A percentile compares a stretch with the other conserved stretches of the same genome.
Evolutionary conservation across 2,888 invertebrate genomes (phyloP).

Genomic region (Eupithecia insigniata): DNA sequence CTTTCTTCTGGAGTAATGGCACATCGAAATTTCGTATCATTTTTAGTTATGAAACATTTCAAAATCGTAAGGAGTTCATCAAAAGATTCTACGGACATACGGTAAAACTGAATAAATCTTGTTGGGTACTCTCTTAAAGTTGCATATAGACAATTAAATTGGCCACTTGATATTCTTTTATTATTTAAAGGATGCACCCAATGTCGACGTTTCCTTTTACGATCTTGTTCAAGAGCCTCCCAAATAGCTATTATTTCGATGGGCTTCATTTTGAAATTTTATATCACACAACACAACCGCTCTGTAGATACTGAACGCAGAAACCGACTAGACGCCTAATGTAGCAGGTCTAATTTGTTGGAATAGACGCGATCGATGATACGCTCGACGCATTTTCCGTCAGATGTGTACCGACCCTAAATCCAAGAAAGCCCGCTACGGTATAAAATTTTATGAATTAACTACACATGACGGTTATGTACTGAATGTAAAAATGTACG

Average conservation of each 20-base stretch:
- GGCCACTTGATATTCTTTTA: conserved; percentile 39
- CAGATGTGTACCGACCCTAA: conserved; percentile 1
- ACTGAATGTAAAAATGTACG: too few species aligned
- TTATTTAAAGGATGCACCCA: conserved; percentile 37
- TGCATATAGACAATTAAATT: conserved; percentile 37
- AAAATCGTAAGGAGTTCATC: conserved; percentile 25
- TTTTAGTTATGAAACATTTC: conserved; percentile 31
- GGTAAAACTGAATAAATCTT: conserved; percentile 25
- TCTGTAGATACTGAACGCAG: conserved; percentile 3
- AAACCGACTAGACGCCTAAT: conserved; percentile 5
- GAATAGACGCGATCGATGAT: neutral
- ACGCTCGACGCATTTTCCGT: neutral
- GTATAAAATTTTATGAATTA: too few species aligned
- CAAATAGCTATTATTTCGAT: neutral
- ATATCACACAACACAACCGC: conserved; percentile 2
- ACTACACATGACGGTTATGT: too few species aligned
- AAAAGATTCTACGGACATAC: conserved; percentile 30
- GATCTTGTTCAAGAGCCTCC: conserved; percentile 7
- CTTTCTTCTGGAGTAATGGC: conserved; percentile 29
- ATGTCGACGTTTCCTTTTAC: conserved; percentile 9
- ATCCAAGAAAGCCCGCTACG: too few species aligned
- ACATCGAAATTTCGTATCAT: conserved; percentile 37
- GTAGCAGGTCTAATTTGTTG: conserved; percentile 1
- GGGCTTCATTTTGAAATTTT: too few species aligned
- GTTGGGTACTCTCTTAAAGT: conserved; percentile 28